Evolutionary conservation across 2,797 vertebrate species (phyloP).

Genomic region (Ptychadena robeensis): DNA sequence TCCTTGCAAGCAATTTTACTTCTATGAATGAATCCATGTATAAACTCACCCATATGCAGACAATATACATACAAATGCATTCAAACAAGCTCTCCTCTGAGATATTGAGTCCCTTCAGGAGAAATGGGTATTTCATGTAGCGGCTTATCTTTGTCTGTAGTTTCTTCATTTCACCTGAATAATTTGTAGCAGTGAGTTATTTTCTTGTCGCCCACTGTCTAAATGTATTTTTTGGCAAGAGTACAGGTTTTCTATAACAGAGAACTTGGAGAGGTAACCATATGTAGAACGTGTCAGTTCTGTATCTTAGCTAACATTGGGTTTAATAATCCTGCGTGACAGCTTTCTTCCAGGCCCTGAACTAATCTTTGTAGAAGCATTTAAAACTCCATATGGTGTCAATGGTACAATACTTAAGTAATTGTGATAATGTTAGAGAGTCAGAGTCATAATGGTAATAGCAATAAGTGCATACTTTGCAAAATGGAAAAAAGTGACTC

Average conservation of each 20-base stretch:
- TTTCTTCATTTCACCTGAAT: conserved; percentile 41
- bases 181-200: conserved; percentile 30
- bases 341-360: background rate
- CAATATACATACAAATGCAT: background rate
- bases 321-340: conserved; percentile 25
- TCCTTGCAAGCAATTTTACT: background rate
- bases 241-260: conserved; percentile 1
- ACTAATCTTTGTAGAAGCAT: background rate
- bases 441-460: background rate
- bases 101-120: conserved; percentile 5
- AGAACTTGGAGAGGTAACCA: conserved; percentile 19
- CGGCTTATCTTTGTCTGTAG: conserved; percentile 4
- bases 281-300: conserved; percentile 33
- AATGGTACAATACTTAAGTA: conserved; percentile 6
- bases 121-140: conserved; percentile 5
- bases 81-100: background rate
- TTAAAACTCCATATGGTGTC: conserved; percentile 25
- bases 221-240: conserved; percentile 45
- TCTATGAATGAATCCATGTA: background rate
- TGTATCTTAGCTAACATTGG: conserved; percentile 19
- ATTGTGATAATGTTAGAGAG: background rate
- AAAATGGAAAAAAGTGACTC: no score
- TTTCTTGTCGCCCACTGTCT: conserved; percentile 46
- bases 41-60: background rate
- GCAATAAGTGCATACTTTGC: no score